A percentile compares a stretch with the other conserved stretches of the same genome.
These are phyloP conservation scores for Varecia variegata DNA, from an alignment of 2,797 vertebrate species.

Conservation along the genomic window DNA sequence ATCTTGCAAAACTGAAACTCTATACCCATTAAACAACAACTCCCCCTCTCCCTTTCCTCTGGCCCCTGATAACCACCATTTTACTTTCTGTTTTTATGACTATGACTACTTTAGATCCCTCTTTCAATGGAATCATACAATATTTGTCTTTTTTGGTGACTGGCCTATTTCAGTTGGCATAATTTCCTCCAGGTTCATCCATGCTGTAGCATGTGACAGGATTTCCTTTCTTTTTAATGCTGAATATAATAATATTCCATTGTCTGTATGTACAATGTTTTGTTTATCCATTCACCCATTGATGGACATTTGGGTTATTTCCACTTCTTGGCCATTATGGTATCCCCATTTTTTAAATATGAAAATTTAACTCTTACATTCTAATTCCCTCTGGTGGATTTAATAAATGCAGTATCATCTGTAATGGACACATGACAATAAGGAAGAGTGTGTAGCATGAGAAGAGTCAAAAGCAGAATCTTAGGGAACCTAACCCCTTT, in stretches of 20 bases:
- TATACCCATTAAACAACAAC: background rate
- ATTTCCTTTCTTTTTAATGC: background rate
- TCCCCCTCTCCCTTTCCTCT: too few species aligned
- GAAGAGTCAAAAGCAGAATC: background rate
- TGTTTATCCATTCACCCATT: background rate
- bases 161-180: background rate
- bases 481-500: background rate
- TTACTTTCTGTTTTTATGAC: background rate
- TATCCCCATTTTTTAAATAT: background rate
- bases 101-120: background rate
- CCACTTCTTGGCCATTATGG: background rate
- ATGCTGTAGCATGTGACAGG: background rate
- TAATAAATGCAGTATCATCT: background rate
- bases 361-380: conserved; percentile 2
- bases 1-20: conserved; percentile 11
- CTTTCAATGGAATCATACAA: background rate
- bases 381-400: background rate
- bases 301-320: background rate
- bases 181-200: background rate
- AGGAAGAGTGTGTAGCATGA: background rate
- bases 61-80: background rate
- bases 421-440: background rate
- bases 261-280: background rate
- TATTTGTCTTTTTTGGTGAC: background rate
- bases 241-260: background rate